These are phyloP conservation scores for Catagonus wagneri DNA, from an alignment of 2,113 vertebrate genomes.

Conservation along the genomic window DNA sequence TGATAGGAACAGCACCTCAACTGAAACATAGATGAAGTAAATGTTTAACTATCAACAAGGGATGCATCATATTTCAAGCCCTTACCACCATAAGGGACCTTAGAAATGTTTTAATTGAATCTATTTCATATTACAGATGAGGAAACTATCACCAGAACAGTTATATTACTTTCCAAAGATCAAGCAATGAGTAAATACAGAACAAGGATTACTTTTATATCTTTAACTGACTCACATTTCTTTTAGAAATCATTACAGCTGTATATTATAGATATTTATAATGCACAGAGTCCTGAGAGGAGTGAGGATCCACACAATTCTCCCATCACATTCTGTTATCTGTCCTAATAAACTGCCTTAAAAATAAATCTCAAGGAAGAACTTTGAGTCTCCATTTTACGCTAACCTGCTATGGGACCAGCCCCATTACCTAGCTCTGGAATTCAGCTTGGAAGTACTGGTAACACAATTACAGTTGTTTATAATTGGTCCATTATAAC, in stretches of 20 bases:
- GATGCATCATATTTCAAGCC: background rate
- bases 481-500: background rate
- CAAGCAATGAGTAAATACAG: background rate
- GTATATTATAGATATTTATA: background rate
- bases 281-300: background rate
- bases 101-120: background rate
- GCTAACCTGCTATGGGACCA: background rate
- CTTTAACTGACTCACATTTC: background rate
- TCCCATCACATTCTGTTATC: background rate
- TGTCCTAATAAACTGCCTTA: background rate
- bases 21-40: conserved; percentile 17
- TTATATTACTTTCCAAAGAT: background rate
- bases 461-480: background rate
- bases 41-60: background rate
- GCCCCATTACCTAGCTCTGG: background rate
- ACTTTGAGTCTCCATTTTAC: background rate
- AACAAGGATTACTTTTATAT: background rate
- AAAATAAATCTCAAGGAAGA: background rate
- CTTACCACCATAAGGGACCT: background rate
- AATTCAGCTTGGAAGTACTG: background rate
- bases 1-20: background rate
- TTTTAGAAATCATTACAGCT: background rate
- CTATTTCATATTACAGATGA: background rate
- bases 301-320: background rate
- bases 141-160: background rate